A percentile compares a stretch with the other conserved stretches of the same genome.
Conservation (phyloP, 2,797 vertebrate species). For the Poeciliopsis turneri region DNA sequence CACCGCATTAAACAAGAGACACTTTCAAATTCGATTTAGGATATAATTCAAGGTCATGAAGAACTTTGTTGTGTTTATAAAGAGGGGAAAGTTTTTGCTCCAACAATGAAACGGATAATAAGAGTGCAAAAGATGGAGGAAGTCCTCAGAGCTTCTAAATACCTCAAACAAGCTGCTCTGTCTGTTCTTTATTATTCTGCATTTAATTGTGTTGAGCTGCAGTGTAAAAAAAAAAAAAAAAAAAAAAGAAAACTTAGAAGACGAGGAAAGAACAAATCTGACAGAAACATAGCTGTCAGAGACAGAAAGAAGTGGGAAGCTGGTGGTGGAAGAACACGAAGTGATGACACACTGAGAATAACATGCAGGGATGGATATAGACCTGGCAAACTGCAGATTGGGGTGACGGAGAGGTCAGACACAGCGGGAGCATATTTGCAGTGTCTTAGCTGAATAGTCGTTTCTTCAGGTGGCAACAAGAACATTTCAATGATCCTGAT, state of each 20-base stretch:
- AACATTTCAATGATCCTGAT: not conserved
- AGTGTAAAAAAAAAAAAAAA: not conserved
- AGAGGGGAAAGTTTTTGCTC: not conserved
- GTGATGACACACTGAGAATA: conserved; percentile 21
- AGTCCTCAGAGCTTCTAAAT: conserved; percentile 24
- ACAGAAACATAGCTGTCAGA: conserved; percentile 4
- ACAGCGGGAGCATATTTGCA: conserved; percentile 11
- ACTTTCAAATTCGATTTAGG: not conserved
- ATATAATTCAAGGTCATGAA: conserved; percentile 5
- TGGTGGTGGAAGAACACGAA: conserved; percentile 2
- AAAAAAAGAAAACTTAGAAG: not conserved
- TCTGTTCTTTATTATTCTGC: conserved; percentile 25
- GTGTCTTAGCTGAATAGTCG: conserved; percentile 4
- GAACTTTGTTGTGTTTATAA: conserved; percentile 9
- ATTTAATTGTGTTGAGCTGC: not conserved
- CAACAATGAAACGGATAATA: conserved; percentile 6
- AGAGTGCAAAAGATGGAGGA: conserved; percentile 25
- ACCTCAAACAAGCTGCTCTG: not conserved
- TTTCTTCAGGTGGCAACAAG: conserved; percentile 9
- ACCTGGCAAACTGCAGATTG: conserved; percentile 7
- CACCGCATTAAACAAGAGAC: not conserved
- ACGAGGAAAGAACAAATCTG: conserved; percentile 1
- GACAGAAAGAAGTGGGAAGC: conserved; percentile 9
- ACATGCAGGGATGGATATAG: conserved; percentile 22
- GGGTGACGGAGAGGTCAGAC: conserved; percentile 17